phyloP scores from a whole-genome alignment of 1,140 invertebrate species.

The Drosophila pectinifera region DNA sequence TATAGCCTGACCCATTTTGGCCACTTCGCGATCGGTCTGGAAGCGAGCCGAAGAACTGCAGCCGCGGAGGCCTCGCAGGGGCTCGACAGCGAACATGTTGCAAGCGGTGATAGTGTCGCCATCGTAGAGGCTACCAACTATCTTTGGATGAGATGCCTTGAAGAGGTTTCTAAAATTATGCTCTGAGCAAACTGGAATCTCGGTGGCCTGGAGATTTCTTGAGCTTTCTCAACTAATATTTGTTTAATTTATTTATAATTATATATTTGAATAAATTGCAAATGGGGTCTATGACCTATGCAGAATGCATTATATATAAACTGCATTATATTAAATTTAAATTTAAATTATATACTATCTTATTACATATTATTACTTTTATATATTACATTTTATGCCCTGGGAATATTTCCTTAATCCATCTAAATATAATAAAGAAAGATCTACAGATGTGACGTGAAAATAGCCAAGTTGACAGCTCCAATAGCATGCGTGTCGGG shows the following conservation, averaged over 20 bases:
- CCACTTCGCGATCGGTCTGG: slow-evolving; percentile 43
- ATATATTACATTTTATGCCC: too few relatives aligned
- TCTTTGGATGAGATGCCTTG: too few relatives aligned
- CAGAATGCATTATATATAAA: too few relatives aligned
- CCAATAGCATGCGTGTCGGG: slow-evolving; percentile 11
- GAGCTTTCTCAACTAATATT: background rate
- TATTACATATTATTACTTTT: too few relatives aligned
- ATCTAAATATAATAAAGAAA: too few relatives aligned
- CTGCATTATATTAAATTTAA: too few relatives aligned
- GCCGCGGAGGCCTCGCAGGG: background rate
- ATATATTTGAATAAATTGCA: background rate
- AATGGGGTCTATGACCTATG: background rate
- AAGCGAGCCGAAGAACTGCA: slow-evolving; percentile 68
- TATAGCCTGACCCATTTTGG: slow-evolving; percentile 86
- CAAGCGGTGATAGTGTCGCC: background rate
- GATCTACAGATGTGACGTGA: too few relatives aligned
- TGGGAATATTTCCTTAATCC: too few relatives aligned
- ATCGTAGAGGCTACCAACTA: background rate
- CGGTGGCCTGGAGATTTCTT: background rate
- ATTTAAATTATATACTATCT: too few relatives aligned
- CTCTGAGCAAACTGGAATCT: too few relatives aligned
- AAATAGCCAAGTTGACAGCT: background rate
- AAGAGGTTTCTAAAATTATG: too few relatives aligned
- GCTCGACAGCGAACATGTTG: slow-evolving; percentile 53
- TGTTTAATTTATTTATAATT: too few relatives aligned